Evolutionary conservation across 2,888 invertebrate species (phyloP).

Genomic region (Cotesia congregata): DNA sequence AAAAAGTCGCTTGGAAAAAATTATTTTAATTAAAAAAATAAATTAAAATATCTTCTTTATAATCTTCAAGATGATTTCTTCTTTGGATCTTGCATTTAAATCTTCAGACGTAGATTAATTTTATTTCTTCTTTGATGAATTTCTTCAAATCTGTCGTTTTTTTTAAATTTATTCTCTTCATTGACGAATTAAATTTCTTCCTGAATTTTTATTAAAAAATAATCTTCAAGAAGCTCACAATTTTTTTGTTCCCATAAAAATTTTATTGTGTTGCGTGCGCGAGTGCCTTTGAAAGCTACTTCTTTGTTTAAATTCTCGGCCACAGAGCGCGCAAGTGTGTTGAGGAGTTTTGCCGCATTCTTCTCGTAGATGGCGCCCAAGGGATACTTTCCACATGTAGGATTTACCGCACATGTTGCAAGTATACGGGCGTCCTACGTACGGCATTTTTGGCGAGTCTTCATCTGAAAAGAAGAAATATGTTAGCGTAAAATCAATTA

Average conservation of each 20-base stretch:
- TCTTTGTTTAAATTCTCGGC: slow-evolving; percentile 62
- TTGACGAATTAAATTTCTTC: background rate
- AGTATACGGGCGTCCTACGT: slow-evolving; percentile 19
- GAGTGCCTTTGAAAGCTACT: slow-evolving; percentile 57
- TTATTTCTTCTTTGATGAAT: no score
- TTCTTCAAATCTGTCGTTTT: no score
- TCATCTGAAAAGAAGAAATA: slow-evolving; percentile 38
- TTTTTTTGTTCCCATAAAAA: background rate
- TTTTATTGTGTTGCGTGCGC: slow-evolving; percentile 50
- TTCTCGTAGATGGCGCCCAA: slow-evolving; percentile 70
- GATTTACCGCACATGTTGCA: slow-evolving; percentile 78
- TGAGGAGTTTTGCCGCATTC: slow-evolving; percentile 66
- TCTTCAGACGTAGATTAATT: no score
- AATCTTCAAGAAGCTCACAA: background rate
- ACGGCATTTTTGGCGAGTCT: background rate
- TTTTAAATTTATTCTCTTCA: background rate
- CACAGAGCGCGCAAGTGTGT: slow-evolving; percentile 64
- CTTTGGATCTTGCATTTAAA: no score
- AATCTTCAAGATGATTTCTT: no score
- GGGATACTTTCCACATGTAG: slow-evolving; percentile 75
- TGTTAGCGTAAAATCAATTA: background rate
- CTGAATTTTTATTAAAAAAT: slow-evolving; percentile 12
- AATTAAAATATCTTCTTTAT: no score
- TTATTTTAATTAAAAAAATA: no score
- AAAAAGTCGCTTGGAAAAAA: no score